Evolutionary conservation across 1,140 invertebrate species (phyloP).

Genomic region (Metopolophium dirhodum): DNA sequence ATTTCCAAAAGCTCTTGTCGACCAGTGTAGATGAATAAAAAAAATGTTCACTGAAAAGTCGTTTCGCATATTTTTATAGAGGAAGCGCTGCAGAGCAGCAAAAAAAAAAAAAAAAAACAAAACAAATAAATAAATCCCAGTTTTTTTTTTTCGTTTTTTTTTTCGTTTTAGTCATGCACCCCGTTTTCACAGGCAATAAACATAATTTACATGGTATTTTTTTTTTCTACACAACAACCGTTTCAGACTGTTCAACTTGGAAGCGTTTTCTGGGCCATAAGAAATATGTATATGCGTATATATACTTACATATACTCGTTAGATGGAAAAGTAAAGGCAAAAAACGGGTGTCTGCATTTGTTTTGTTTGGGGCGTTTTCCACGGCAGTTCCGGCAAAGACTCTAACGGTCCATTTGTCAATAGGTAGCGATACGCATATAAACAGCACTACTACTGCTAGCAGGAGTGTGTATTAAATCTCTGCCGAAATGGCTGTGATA

Average conservation of each 20-base stretch:
- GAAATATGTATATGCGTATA: slow-evolving; percentile 10
- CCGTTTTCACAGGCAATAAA: slow-evolving; percentile 44
- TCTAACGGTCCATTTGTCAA: slow-evolving; percentile 48
- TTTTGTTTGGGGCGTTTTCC: slow-evolving; percentile 35
- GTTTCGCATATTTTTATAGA: slow-evolving; percentile 41
- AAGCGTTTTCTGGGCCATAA: slow-evolving; percentile 28
- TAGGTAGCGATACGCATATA: slow-evolving; percentile 40
- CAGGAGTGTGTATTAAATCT: slow-evolving; percentile 12
- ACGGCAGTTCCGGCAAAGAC: slow-evolving; percentile 41
- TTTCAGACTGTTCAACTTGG: slow-evolving; percentile 35
- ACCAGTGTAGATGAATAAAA: slow-evolving; percentile 2
- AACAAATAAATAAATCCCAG: slow-evolving; percentile 39
- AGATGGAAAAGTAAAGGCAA: slow-evolving; percentile 9
- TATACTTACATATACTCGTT: background rate
- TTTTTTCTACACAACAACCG: slow-evolving; percentile 36
- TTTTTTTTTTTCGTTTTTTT: background rate
- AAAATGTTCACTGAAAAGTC: slow-evolving; percentile 29
- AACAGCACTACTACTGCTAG: background rate
- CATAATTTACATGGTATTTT: slow-evolving; percentile 51
- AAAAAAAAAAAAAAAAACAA: slow-evolving; percentile 30
- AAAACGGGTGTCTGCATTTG: slow-evolving; percentile 26
- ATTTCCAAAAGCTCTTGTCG: slow-evolving; percentile 34
- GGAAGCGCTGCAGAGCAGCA: background rate
- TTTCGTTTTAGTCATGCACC: slow-evolving; percentile 36
- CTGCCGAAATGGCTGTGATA: slow-evolving; percentile 9